Evolutionary conservation across 2,797 vertebrate genomes (phyloP).

Genomic region (Ambastaia sidthimunki): DNA sequence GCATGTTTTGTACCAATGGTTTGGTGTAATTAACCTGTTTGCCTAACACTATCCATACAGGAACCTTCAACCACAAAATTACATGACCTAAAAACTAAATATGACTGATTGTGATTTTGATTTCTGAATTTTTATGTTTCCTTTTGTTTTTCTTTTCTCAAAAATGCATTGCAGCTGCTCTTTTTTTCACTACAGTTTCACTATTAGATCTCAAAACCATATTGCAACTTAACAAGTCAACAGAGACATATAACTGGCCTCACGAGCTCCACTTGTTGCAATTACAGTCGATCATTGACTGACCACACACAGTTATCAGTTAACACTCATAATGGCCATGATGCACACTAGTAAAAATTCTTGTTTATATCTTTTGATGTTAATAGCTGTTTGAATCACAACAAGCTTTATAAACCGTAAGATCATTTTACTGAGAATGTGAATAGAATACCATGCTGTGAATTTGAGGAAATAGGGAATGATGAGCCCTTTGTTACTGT

Average conservation of each 20-base stretch:
- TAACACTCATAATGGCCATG: background rate
- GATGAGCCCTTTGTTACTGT: background rate
- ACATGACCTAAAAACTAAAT: background rate
- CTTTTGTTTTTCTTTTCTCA: constrained; percentile 6
- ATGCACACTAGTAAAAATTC: constrained; percentile 1
- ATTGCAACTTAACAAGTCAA: constrained; percentile 52
- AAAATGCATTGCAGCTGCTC: constrained; percentile 63
- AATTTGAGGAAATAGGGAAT: background rate
- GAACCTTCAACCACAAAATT: background rate
- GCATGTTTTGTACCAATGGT: background rate
- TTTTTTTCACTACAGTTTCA: constrained; percentile 58
- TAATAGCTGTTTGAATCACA: background rate
- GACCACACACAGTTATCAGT: background rate
- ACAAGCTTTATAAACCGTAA: background rate
- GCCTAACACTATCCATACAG: background rate
- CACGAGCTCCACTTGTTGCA: background rate
- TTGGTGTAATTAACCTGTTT: background rate
- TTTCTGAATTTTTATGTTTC: background rate
- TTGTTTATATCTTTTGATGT: background rate
- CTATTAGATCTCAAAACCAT: constrained; percentile 56
- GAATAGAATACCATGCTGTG: background rate
- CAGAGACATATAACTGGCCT: constrained; percentile 28
- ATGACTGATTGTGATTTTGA: background rate
- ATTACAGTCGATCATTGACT: background rate
- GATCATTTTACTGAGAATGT: background rate